Evolutionary conservation across 2,113 vertebrate species (phyloP).

Genomic region (Elachura formosa): DNA sequence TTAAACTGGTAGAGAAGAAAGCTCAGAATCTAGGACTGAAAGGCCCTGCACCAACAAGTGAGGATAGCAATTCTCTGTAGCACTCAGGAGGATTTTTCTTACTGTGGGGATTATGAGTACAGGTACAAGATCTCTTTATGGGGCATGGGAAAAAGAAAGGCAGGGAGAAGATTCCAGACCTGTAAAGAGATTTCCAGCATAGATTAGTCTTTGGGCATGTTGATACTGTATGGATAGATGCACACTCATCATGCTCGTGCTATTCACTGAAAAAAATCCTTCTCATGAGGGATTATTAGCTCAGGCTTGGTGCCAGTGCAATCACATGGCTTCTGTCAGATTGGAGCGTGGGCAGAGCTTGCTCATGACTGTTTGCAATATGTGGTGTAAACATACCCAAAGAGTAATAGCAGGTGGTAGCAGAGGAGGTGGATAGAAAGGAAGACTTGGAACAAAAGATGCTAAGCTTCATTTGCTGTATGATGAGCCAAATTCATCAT

Average conservation of each 20-base stretch:
- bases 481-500: constrained; percentile 50
- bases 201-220: constrained; percentile 25
- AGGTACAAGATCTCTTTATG: not conserved
- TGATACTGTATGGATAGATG: not conserved
- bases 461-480: constrained; percentile 43
- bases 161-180: not conserved
- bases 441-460: constrained; percentile 52
- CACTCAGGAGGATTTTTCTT: not conserved
- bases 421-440: constrained; percentile 44
- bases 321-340: constrained; percentile 52
- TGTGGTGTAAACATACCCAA: constrained; percentile 52
- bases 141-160: not conserved
- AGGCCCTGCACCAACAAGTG: not conserved
- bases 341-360: constrained; percentile 56
- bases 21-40: not conserved
- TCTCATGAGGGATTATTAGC: constrained; percentile 44
- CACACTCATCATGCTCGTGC: not conserved
- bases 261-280: constrained; percentile 12
- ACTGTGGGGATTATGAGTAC: not conserved
- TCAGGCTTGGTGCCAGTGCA: constrained; percentile 26
- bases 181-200: not conserved
- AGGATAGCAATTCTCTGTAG: not conserved
- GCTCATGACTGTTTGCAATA: constrained; percentile 61
- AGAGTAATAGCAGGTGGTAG: constrained; percentile 60
- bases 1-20: not conserved